Percentiles rank a stretch among this genome's conserved stretches.
Evolutionary conservation across 2,888 invertebrate genomes (phyloP).

Genomic region (Lasioglossum leucozonium): DNA sequence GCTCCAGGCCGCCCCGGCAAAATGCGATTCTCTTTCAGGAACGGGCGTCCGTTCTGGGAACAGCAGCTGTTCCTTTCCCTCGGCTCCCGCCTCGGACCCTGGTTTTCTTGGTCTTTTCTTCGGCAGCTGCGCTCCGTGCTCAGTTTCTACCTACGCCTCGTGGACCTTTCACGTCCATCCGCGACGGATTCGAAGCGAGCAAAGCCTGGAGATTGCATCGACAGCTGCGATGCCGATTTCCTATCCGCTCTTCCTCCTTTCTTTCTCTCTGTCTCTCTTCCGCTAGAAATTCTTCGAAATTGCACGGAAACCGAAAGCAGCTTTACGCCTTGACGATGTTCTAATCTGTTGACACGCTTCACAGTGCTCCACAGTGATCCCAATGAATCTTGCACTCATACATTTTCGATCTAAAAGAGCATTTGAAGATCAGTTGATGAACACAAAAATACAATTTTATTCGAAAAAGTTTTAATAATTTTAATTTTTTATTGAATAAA

Average conservation of each 20-base stretch:
- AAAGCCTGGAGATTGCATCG: constrained; percentile 41
- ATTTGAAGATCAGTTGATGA: too few relatives aligned
- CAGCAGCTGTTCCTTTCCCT: constrained; percentile 74
- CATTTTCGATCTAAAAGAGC: too few relatives aligned
- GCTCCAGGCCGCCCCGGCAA: constrained; percentile 16
- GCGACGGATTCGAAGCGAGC: constrained; percentile 50
- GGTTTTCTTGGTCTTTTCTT: constrained; percentile 56
- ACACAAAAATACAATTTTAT: too few relatives aligned
- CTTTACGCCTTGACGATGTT: not conserved
- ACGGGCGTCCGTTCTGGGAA: constrained; percentile 64
- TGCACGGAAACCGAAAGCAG: not conserved
- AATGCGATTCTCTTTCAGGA: constrained; percentile 55
- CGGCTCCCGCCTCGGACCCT: constrained; percentile 34
- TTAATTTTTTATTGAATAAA: too few relatives aligned
- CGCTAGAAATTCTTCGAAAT: not conserved
- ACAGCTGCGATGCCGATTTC: constrained; percentile 11
- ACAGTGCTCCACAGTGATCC: not conserved
- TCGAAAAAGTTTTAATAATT: too few relatives aligned
- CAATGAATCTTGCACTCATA: too few relatives aligned
- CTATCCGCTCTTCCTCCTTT: not conserved
- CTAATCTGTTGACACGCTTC: not conserved
- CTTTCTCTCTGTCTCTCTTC: not conserved
- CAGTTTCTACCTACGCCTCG: constrained; percentile 62
- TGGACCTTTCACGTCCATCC: constrained; percentile 63
- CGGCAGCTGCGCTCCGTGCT: constrained; percentile 69